These are phyloP conservation scores for Onthophagus taurus DNA, from an alignment of 1,140 invertebrate genomes.

Conservation along the genomic window DNA sequence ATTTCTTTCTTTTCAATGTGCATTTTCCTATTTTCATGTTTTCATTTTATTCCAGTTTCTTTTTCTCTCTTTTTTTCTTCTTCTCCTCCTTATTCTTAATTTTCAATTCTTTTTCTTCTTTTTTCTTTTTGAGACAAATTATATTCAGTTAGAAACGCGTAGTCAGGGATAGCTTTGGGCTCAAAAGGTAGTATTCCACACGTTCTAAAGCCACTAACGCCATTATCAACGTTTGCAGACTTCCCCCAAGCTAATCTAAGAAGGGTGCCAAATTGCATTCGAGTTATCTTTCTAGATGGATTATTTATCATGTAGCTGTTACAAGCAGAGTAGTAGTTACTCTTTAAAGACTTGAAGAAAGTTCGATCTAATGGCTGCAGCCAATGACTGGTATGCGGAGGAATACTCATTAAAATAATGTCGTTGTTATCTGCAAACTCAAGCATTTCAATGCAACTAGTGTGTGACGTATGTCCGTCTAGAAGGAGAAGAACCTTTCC, in stretches of 20 bases:
- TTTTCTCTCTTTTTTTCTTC: no score
- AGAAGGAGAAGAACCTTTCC: constrained; percentile 36
- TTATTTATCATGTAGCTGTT: constrained; percentile 3
- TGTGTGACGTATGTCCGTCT: constrained; percentile 33
- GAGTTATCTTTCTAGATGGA: background rate
- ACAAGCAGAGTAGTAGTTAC: background rate
- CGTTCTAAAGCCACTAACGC: constrained; percentile 15
- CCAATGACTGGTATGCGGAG: no score
- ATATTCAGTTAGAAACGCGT: no score
- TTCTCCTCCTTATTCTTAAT: no score
- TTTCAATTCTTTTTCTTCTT: no score
- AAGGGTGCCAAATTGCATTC: constrained; percentile 5
- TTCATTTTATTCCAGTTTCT: no score
- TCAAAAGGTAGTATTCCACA: constrained; percentile 24
- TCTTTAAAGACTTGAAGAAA: constrained; percentile 19
- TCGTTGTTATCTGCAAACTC: constrained; percentile 1
- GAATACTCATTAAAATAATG: background rate
- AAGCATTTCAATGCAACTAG: background rate
- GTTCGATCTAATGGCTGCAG: constrained; percentile 20
- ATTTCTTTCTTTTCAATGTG: no score
- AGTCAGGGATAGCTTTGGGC: constrained; percentile 8
- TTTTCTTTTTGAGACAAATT: no score
- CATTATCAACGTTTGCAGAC: constrained; percentile 14
- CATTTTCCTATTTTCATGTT: no score
- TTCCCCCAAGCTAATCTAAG: background rate